Conservation (phyloP, 1,140 invertebrate genomes). For the Drosophila equinoxialis region DNA sequence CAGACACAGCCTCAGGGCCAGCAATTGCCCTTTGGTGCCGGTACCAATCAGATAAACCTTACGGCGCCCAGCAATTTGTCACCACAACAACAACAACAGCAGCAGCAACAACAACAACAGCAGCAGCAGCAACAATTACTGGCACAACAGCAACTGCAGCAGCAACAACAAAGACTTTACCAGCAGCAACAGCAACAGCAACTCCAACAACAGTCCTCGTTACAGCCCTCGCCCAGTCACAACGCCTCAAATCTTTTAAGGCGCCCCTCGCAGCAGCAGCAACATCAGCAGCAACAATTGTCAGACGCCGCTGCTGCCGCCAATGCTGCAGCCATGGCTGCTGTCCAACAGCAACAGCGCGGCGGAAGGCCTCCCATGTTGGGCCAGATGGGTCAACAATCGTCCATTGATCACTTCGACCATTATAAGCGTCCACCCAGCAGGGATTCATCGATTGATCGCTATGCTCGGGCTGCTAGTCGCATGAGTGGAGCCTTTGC, state of each 20-base stretch:
- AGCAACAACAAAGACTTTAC: conserved; percentile 50
- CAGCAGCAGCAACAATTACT: conserved; percentile 45
- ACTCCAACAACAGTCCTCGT: conserved; percentile 61
- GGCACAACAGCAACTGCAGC: conserved; percentile 44
- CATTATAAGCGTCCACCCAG: conserved; percentile 96
- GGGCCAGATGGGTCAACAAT: conserved; percentile 84
- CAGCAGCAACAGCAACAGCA: conserved; percentile 44
- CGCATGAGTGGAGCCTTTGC: conserved; percentile 83
- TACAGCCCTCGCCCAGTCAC: conserved; percentile 65
- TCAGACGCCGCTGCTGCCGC: conserved; percentile 56
- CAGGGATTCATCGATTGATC: conserved; percentile 93
- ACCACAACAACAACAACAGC: conserved; percentile 35
- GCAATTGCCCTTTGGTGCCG: conserved; percentile 49
- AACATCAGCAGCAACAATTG: conserved; percentile 47
- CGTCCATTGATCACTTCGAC: conserved; percentile 91
- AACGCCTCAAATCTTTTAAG: conserved; percentile 65
- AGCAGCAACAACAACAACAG: conserved; percentile 37
- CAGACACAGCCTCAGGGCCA: conserved; percentile 37
- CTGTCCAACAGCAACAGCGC: conserved; percentile 82
- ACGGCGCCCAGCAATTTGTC: conserved; percentile 18
- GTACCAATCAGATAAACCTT: conserved; percentile 49
- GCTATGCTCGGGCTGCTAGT: conserved; percentile 87
- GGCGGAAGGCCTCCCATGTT: conserved; percentile 84
- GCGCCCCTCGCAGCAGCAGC: conserved; percentile 65
- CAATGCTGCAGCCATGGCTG: conserved; percentile 46